Evolutionary conservation across 2,797 vertebrate genomes (phyloP).

Genomic region (Oreortyx pictus): DNA sequence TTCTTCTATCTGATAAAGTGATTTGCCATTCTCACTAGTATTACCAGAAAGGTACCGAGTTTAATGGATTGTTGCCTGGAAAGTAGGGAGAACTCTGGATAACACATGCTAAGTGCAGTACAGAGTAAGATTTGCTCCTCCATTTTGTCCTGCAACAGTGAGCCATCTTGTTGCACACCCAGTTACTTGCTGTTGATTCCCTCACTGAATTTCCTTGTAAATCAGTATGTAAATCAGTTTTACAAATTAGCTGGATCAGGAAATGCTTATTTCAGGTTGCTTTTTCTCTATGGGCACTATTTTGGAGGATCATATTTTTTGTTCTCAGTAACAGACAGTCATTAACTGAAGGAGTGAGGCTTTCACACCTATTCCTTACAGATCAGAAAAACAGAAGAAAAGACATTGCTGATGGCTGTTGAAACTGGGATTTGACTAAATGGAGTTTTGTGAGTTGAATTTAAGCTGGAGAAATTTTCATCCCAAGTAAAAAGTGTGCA

Average conservation of each 20-base stretch:
- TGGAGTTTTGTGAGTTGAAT: background rate
- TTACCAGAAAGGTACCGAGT: background rate
- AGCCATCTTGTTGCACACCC: background rate
- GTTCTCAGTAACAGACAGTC: background rate
- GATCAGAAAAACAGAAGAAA: background rate
- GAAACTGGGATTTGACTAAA: background rate
- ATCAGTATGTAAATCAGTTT: background rate
- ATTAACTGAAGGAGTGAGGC: background rate
- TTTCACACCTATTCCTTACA: background rate
- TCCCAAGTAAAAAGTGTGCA: background rate
- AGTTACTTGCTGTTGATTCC: background rate
- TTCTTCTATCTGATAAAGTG: constrained; percentile 1
- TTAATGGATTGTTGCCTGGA: constrained; percentile 1
- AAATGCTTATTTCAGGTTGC: background rate
- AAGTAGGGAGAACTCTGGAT: background rate
- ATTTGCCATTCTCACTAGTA: background rate
- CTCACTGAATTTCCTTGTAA: background rate
- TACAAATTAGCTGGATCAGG: background rate
- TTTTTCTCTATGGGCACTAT: background rate
- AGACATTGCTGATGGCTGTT: background rate
- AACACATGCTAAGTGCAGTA: background rate
- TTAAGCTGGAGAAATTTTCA: background rate
- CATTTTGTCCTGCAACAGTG: constrained; percentile 44
- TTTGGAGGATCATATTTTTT: background rate
- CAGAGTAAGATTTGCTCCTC: constrained; percentile 17